phyloP scores from a whole-genome alignment of 2,888 invertebrate genomes.

The Apodemia mormo region DNA sequence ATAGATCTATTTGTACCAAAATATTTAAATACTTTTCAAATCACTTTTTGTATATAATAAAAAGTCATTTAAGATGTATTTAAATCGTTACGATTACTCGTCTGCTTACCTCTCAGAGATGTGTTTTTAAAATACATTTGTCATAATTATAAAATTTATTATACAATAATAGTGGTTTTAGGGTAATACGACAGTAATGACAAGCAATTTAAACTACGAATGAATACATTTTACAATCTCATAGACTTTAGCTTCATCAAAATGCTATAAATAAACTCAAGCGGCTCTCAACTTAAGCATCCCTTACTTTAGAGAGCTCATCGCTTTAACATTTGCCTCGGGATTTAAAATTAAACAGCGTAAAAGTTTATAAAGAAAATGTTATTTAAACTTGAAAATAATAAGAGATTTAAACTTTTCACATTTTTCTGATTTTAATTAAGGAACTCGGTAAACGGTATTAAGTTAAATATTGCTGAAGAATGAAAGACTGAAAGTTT shows the following conservation, averaged over 20 bases:
- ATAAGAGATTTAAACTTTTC: not conserved
- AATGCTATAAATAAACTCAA: slow-evolving; percentile 59
- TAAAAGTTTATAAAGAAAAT: not conserved
- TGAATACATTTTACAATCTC: slow-evolving; percentile 56
- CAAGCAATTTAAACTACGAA: slow-evolving; percentile 21
- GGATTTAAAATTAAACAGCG: slow-evolving; percentile 14
- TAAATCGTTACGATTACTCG: no score
- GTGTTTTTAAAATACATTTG: no score
- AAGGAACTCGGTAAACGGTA: not conserved
- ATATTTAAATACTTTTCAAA: no score
- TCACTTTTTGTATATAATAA: no score
- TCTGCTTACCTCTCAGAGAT: no score
- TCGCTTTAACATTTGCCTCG: slow-evolving; percentile 14
- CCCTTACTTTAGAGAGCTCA: slow-evolving; percentile 38
- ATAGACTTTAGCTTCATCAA: slow-evolving; percentile 67
- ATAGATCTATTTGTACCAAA: no score
- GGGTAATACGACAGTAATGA: slow-evolving; percentile 19
- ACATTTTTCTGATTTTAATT: not conserved
- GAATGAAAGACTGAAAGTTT: no score
- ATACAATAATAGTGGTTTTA: not conserved
- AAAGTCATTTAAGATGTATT: no score
- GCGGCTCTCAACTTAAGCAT: slow-evolving; percentile 37
- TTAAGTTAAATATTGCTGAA: no score
- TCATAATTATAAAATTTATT: not conserved
- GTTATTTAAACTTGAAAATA: slow-evolving; percentile 4